Base-by-base conservation (phyloP, 35 echinoderm and acorn worm genomes). In the Apostichopus californicus region DNA sequence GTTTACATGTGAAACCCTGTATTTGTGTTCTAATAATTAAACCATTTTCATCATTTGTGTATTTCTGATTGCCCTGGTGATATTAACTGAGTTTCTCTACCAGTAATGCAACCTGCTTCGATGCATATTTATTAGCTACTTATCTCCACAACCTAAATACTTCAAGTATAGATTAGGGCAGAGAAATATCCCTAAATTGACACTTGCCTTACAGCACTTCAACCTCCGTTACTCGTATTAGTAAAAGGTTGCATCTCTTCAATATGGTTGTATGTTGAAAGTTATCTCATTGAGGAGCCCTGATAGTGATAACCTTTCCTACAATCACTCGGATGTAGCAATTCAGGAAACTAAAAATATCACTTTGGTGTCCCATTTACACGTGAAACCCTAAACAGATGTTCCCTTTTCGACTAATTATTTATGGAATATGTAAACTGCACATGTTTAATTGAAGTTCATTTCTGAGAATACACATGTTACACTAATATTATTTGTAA, bases 301-400 rank as follows among this genome's bases (percentile, higher is more conserved):
- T 80, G 78, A 80, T 80, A 46, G 5, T 25, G 78, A 34, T 80
- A 80, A 80, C 34, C 34, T 80, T 80, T n/a, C 78, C 78, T 25
- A 80, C 78, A 80, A 6, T 80, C 78, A 80, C 78, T 80, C 34
- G 78, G 78, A 80, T 80, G 78, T 86, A 64, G 83, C 54, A 57
- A 86, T 86, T 86, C 20, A 64, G 83, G n/a, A 60, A 64, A 64
- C 83, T 59, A 86, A 57, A 55, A 57, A 57, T 59, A 55, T 46
- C 52, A 86, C 59, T 86, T 86, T 28, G 26, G 83, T 86, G 54
- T 86, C 54, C 59, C 83, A 57, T 15, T 86, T 86, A 86, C 83
- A 64, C 83, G 52, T 86, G 83, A 59, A 64, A 86, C 59, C 78
- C 22, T 34, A 26, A 80, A 80, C 21, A 26, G 18, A 86, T 86